A percentile compares a stretch with the other conserved stretches of the same genome.
Conservation (phyloP, 2,113 vertebrate genomes). For the Picathartes gymnocephalus region DNA sequence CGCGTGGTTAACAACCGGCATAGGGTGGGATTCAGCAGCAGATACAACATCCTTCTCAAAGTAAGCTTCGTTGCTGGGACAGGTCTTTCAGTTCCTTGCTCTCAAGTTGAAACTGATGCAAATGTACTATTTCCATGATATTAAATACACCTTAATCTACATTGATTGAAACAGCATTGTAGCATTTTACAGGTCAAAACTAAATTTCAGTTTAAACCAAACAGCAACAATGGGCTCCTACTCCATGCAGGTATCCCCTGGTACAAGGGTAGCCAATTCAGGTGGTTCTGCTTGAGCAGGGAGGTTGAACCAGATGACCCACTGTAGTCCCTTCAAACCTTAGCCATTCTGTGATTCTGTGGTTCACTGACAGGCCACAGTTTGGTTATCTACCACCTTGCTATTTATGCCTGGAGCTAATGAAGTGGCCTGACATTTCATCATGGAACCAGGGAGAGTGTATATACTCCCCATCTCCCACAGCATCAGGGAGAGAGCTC, state of each 20-base stretch:
- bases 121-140: background rate
- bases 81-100: background rate
- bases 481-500: background rate
- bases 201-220: background rate
- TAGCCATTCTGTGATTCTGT: background rate
- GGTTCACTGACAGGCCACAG: background rate
- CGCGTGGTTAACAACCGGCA: rapidly evolving
- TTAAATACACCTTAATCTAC: background rate
- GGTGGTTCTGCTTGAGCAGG: background rate
- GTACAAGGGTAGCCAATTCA: background rate
- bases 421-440: background rate
- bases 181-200: background rate
- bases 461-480: background rate
- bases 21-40: background rate
- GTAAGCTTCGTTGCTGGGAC: background rate
- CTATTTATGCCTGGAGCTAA: background rate
- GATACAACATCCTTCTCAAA: background rate
- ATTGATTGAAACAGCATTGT: background rate
- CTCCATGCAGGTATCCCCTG: rapidly evolving
- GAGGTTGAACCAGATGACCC: background rate
- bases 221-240: background rate
- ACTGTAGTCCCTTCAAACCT: background rate
- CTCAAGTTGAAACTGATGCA: background rate
- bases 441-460: background rate
- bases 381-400: background rate